A percentile compares a stretch with the other conserved stretches of the same genome.
These are phyloP conservation scores for Euwallacea similis DNA, from an alignment of 1,140 invertebrate species.

Conservation along the genomic window DNA sequence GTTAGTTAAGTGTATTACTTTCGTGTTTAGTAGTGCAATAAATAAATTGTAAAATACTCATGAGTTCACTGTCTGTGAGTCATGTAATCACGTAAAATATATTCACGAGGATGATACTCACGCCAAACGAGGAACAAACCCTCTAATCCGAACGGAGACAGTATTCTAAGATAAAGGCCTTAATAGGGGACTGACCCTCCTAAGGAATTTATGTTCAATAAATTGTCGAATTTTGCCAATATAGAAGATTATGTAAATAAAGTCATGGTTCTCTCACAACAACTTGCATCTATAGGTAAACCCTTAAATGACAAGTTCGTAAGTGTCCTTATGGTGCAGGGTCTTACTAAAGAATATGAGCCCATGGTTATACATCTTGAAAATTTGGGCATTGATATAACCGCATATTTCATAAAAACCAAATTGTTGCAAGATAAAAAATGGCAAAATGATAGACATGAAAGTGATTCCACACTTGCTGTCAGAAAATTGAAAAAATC, in stretches of 20 bases:
- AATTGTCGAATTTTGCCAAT: slow-evolving; percentile 32
- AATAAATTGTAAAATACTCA: no score
- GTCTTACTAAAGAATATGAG: slow-evolving; percentile 44
- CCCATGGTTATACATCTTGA: slow-evolving; percentile 51
- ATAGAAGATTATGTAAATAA: slow-evolving; percentile 35
- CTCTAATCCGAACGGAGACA: no score
- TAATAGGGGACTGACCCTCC: slow-evolving; percentile 11
- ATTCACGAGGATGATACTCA: no score
- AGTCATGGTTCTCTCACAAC: slow-evolving; percentile 28
- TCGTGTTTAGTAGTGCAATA: no score
- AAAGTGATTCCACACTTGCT: slow-evolving; percentile 13
- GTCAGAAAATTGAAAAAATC: slow-evolving; percentile 22
- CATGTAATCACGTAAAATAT: no score
- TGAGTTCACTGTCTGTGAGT: no score
- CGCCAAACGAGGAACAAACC: no score
- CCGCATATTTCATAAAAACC: slow-evolving; percentile 47
- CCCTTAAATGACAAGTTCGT: slow-evolving; percentile 45
- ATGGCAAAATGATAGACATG: slow-evolving; percentile 29
- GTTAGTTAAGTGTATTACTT: no score
- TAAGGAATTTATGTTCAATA: slow-evolving; percentile 32
- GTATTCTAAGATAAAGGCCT: slow-evolving; percentile 36
- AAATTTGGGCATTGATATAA: slow-evolving; percentile 46
- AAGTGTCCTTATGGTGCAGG: slow-evolving; percentile 43
- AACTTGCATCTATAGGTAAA: slow-evolving; percentile 35
- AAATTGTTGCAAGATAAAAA: slow-evolving; percentile 48